A percentile compares a stretch with the other conserved stretches of the same genome.
These are phyloP conservation scores for Glomeris marginata DNA, from an alignment of 2,888 invertebrate species.

Conservation along the genomic window DNA sequence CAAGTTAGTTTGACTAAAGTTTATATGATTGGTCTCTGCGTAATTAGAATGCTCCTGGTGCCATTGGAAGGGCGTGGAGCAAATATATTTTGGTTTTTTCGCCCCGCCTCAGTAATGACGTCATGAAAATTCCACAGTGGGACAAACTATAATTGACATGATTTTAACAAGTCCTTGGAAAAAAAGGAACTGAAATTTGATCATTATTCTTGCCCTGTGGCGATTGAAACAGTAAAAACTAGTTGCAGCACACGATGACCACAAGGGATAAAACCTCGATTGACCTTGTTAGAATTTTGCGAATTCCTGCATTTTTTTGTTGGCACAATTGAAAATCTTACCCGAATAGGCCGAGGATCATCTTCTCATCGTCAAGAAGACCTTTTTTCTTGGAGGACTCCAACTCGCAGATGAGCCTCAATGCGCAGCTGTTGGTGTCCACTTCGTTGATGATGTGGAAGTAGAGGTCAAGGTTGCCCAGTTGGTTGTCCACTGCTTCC, in stretches of 20 bases:
- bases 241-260: background rate
- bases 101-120: too few species aligned
- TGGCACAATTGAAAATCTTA: conserved; percentile 8
- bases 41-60: too few species aligned
- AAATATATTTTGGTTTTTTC: too few species aligned
- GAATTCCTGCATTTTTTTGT: conserved; percentile 1
- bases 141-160: too few species aligned
- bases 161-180: too few species aligned
- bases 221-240: background rate
- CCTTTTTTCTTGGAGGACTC: conserved; percentile 12
- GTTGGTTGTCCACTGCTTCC: conserved; percentile 5
- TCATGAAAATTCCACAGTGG: too few species aligned
- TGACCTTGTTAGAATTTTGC: background rate
- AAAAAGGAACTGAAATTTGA: too few species aligned
- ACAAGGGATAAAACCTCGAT: too few species aligned
- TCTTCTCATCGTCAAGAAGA: conserved; percentile 16
- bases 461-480: conserved; percentile 16
- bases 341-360: conserved; percentile 18
- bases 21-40: too few species aligned
- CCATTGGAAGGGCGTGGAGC: too few species aligned
- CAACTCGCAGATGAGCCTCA: conserved; percentile 18
- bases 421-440: conserved; percentile 17
- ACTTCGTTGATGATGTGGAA: conserved; percentile 18
- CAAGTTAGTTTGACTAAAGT: too few species aligned
- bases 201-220: too few species aligned